These are phyloP conservation scores for Antheraea yamamai DNA, from an alignment of 2,888 invertebrate species.

Conservation along the genomic window DNA sequence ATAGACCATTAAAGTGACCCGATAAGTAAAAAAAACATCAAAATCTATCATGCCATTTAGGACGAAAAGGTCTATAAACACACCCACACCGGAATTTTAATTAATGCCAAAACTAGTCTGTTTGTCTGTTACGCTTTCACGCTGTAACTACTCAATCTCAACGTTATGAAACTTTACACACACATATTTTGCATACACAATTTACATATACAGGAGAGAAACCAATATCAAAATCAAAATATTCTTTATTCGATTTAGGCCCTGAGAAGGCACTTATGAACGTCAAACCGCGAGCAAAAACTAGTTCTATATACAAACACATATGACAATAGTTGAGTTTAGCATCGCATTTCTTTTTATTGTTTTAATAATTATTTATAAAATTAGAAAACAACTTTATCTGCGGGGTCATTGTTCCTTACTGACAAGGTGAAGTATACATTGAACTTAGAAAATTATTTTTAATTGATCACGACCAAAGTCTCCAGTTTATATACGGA, in stretches of 20 bases:
- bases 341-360: neutral
- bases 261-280: too few relatives aligned
- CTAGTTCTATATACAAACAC: neutral
- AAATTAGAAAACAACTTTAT: constrained; percentile 7
- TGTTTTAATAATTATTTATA: neutral
- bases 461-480: neutral
- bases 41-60: too few relatives aligned
- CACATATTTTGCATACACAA: neutral
- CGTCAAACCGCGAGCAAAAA: neutral
- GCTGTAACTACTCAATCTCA: too few relatives aligned
- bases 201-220: neutral
- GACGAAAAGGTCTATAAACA: too few relatives aligned
- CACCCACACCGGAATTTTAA: too few relatives aligned
- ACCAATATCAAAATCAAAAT: too few relatives aligned
- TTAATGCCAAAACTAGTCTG: too few relatives aligned
- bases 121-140: too few relatives aligned
- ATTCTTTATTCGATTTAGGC: too few relatives aligned
- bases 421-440: constrained; percentile 4
- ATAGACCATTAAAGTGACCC: too few relatives aligned
- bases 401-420: neutral
- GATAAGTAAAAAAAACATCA: too few relatives aligned
- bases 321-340: neutral
- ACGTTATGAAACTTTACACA: too few relatives aligned
- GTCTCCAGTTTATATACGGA: neutral
- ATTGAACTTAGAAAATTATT: neutral